Evolutionary conservation across 2,888 invertebrate genomes (phyloP), one percentile per base, ranked within the genome.

Genomic region (Nymphalis urticae): DNA sequence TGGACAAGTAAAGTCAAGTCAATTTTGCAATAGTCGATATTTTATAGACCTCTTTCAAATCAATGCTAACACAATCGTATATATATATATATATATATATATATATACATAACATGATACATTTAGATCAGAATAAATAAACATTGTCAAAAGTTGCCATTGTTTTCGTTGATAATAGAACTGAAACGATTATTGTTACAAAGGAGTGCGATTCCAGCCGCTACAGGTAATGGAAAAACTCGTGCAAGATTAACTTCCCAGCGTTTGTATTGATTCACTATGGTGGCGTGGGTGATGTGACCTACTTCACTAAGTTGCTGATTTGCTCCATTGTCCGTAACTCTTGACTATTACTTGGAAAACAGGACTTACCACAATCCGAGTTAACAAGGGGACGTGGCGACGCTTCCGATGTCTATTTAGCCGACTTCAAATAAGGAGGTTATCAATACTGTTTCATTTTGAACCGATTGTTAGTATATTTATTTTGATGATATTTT

Each of bases 141-240:
- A 51, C 27, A 24, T 53, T 24, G 5, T 21, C 27, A 7, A 21
- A 53, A 27, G 16, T 24, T 3, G 13, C 10, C 21, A 5, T 53
- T 53, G 53, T 53, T 53, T 66, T 65, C 32, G 27, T 42, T 50
- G 24, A 62, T 42, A 62, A 42, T 21, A 62, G 56, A 67, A 67
- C 48, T 62, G 48, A n/a, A 17, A n/a, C 62, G 56, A 62, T 62
- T 62, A 66, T 10, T 10, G 24, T 48, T 27, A 62, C 48, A 21
- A 62, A 50, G 17, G 56, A n/a, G 24, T 50, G 10, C 42, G 48
- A 8, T 19, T 32, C 3, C 48, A 50, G 66, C 56, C 3, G 48
- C 53, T 64, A 24, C 67, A 53, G 69, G 70, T 67, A 71, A 72
- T 69, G 69, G 66, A 70, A 72, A 72, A 71, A 72, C 71, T 74